Base-by-base conservation (phyloP, 2,797 vertebrate species). In the Siniperca scherzeri region DNA sequence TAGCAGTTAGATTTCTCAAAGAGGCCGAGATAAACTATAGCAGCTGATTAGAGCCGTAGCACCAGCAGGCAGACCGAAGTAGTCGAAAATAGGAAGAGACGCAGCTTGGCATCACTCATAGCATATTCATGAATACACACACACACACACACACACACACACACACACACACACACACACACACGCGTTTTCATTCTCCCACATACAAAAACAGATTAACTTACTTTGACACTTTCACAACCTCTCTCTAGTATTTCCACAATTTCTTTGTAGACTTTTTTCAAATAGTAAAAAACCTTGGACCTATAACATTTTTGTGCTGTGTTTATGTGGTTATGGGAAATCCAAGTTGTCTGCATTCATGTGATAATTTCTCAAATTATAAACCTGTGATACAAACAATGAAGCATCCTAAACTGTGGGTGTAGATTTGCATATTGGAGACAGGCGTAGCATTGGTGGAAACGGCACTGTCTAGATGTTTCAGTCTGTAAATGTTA, bases 1-100 rank as follows among this genome's bases (percentile, higher is more conserved):
- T 12, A 69, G 53, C n/a, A 30, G 50, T 67, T 14, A 27, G 50
- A 59, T 65, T 72, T 60, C 33, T 70, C 38, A 22, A 36, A 60
- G 42, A 73, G 59, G 46, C 42, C 1, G 1, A 44, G 50, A 59
- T 66, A 61, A 80, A 78, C 57, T 78, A 59, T 61, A 78, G 59
- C 67, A 71, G 80, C 77, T 78, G 77, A 84, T 84, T 83, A 70
- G 42, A 76, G 74, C n/a, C 38, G 25, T 36, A 25, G 64, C 71
- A 56, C 62, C 55, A 81, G 78, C 66, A 50, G 78, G 75, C 46
- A 33, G 48, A 42, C 44, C 14, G 48, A 77, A 19, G 46, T 2
- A 19, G 46, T 7, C 1, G 66, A 36, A 72, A 66, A 55, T 22
- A 17, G 61, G 57, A 84, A 27, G 72, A 81, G 68, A 74, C 57